Percentiles rank a stretch among this genome's conserved stretches.
Evolutionary conservation across 2,113 vertebrate species (phyloP).

Genomic region (Antennarius striatus): DNA sequence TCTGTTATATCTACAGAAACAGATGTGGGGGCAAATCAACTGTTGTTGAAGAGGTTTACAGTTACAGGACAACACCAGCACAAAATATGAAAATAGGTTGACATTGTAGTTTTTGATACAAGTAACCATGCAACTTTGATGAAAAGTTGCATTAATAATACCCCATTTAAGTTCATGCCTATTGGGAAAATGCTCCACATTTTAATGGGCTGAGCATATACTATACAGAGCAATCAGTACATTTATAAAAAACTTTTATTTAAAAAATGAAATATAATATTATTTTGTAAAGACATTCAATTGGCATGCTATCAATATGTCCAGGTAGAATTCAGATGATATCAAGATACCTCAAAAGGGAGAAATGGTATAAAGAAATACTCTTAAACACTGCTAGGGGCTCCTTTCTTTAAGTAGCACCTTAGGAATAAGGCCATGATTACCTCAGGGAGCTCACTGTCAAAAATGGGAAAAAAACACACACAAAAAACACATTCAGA

Average conservation of each 20-base stretch:
- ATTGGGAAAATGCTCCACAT: background rate
- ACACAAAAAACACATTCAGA: no score
- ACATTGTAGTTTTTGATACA: background rate
- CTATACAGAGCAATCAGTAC: background rate
- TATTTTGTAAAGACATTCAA: conserved; percentile 13
- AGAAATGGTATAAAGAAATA: conserved; percentile 24
- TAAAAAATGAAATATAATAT: conserved; percentile 20
- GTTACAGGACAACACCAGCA: no score
- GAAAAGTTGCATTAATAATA: no score
- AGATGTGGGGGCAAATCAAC: no score
- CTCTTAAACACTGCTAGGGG: conserved; percentile 18
- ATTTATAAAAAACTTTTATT: conserved; percentile 4
- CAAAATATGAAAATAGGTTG: background rate
- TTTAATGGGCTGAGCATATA: background rate
- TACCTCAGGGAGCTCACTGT: conserved; percentile 20
- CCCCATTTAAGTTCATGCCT: no score
- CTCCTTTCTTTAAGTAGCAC: conserved; percentile 27
- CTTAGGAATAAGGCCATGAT: conserved; percentile 23
- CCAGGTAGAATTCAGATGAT: conserved; percentile 13
- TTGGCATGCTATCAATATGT: background rate
- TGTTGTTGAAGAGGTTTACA: no score
- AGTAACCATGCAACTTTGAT: no score
- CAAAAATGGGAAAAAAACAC: background rate
- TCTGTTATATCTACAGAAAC: no score
- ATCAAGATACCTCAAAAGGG: conserved; percentile 29